Conservation (phyloP, 2,797 vertebrate genomes). For the Morus bassanus region DNA sequence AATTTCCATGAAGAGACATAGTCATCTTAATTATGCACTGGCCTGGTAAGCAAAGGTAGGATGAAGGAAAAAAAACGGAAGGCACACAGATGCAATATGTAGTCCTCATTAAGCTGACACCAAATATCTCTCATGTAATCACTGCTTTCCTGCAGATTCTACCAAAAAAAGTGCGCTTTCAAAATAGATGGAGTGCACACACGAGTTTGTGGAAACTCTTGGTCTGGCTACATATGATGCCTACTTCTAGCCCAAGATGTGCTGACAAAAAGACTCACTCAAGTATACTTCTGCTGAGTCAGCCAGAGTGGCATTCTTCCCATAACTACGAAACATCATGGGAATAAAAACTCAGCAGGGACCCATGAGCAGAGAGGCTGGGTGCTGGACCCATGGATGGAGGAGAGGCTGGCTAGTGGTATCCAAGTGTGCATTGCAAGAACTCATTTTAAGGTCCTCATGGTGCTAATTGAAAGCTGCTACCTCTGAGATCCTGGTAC, state of each 20-base stretch:
- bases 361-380: not conserved
- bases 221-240: not conserved
- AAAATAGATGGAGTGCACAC: not conserved
- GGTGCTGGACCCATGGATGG: accelerated
- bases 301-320: not conserved
- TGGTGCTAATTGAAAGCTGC: not conserved
- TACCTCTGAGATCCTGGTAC: not conserved
- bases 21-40: not conserved
- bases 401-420: not conserved
- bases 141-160: not conserved
- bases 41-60: not conserved
- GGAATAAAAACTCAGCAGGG: not conserved
- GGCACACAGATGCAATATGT: not conserved
- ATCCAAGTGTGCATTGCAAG: not conserved
- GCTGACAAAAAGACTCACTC: not conserved
- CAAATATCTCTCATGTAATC: not conserved
- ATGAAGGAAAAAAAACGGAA: not conserved
- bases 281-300: not conserved
- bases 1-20: not conserved
- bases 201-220: accelerated
- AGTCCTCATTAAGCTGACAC: not conserved
- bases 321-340: not conserved
- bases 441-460: not conserved
- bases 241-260: not conserved
- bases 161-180: not conserved